Evolutionary conservation across 2,113 vertebrate species (phyloP), one percentile per base, ranked within the genome.

Genomic region (Indicator indicator): DNA sequence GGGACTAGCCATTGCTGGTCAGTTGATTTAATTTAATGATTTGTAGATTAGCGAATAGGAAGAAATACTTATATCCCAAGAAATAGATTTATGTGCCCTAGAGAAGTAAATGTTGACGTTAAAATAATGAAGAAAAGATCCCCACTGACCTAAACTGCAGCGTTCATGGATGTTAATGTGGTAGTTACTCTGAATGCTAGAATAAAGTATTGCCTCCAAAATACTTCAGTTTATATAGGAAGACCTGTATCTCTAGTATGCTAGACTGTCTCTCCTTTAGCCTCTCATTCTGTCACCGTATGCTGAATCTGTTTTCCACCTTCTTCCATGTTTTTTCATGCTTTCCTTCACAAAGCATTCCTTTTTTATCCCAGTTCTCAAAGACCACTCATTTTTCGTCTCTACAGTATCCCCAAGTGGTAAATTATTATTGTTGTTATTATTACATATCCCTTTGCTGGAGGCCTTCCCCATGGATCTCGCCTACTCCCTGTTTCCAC

Each of bases 401-500:
- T 82, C 44, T 32, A 44, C 44, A 50, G 16, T 89, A 59, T 42
- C 68, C 60, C 76, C 42, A 60, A 46, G 75, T 30, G n/a, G 56
- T 58, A 63, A 80, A 67, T 58, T 5, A 50, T 44, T 7, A 16
- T 16, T 44, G 16, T 44, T 44, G 16, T 44, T 44, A 36, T 9
- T 9, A 12, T 16, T 7, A 7, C 13, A 15, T 17, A 30, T 16
- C 17, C 40, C 11, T 1, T 26, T 50, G 24, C 42, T 38, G 23
- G 44, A n/a, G 11, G 23, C 65, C 28, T 62, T 55, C 9, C 30
- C 46, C 6, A 0, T 19, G 30, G n/a, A 50, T 21, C 23, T 42
- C 4, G 1, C 55, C 44, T 65, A 52, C 28, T 77, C 28, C 30
- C 28, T 50, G 46, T 63, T 46, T 50, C 40, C 3, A 0, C 0